Conservation (phyloP, 2,888 invertebrate genomes). For the Lydus trimaculatus region DNA sequence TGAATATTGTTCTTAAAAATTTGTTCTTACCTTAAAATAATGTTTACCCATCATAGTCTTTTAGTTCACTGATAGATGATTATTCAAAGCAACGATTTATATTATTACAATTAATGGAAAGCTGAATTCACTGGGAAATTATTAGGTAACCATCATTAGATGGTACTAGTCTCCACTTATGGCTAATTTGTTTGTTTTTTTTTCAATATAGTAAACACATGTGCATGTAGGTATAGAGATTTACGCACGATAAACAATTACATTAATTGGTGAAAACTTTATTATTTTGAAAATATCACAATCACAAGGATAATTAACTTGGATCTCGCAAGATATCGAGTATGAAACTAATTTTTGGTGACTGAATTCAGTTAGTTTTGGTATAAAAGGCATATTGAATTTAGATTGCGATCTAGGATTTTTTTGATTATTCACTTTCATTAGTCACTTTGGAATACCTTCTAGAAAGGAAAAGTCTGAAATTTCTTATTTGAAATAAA, state of each 20-base stretch:
- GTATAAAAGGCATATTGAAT: neutral
- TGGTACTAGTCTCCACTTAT: neutral
- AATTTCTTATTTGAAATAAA: neutral
- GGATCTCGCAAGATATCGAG: neutral
- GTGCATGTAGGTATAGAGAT: neutral
- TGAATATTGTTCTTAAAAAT: neutral
- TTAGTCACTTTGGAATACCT: constrained; percentile 3
- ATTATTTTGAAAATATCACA: neutral
- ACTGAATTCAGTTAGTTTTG: neutral
- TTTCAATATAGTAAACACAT: neutral
- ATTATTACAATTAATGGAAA: constrained; percentile 6
- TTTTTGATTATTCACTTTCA: constrained; percentile 24
- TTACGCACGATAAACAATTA: neutral
- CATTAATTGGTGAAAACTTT: neutral
- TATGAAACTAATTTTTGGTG: neutral
- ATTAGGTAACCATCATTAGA: neutral
- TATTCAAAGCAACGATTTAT: constrained; percentile 18
- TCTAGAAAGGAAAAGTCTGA: constrained; percentile 25
- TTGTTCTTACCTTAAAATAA: constrained; percentile 12
- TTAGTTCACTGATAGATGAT: constrained; percentile 15
- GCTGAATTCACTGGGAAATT: neutral
- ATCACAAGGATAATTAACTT: neutral
- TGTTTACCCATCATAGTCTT: constrained; percentile 13
- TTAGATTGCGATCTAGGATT: constrained; percentile 7
- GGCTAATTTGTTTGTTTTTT: neutral